Base-by-base conservation (phyloP, 1,140 invertebrate genomes). In the Drosophila seguyi region DNA sequence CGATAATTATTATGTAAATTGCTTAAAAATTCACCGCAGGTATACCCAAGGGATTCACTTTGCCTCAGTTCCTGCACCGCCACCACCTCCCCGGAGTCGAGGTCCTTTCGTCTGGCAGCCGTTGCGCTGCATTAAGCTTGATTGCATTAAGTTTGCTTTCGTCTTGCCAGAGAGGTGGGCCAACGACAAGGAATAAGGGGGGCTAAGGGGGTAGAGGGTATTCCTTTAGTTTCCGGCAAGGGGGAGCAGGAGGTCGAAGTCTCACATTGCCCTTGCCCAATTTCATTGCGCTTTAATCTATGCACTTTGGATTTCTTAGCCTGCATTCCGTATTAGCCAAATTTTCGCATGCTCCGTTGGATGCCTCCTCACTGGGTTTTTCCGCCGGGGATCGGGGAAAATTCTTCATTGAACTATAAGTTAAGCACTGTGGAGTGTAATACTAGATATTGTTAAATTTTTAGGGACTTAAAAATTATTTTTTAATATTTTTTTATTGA, bases 1-100 rank as follows among this genome's bases (percentile, higher is more conserved):
- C 84, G 84, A 84, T 87, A 88, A 87, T 87, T 87, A 88, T 87
- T 87, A 88, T 87, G 84, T 88, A 87, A 87, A 87, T 88, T 87
- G 84, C 80, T 87, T 84, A 88, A 87, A 87, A 87, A 87, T 87
- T 77, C 83, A 87, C 83, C 83, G 84, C 83, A 87, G 75, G 75
- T 87, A 87, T 79, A 75, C 84, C 84, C 83, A 76, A 87, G 66
- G 83, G 83, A 88, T 79, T 79, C 82, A 87, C 79, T 78, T 85
- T 86, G 78, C 80, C 74, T 59, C 55, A 38, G 45, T 58, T 18
- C 29, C n/a, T 16, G 25, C 27, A 8, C 25, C 20, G 6, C 13
- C 56, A 6, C 31, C 14, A 6, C 4, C 31, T 27, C 48, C 6
- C 22, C 22, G 4, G 44, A 38, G 57, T 36, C 66, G 62, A 27